A percentile compares a stretch with the other conserved stretches of the same genome.
Conservation (phyloP, 2,888 invertebrate species). For the Mylabris sibirica region DNA sequence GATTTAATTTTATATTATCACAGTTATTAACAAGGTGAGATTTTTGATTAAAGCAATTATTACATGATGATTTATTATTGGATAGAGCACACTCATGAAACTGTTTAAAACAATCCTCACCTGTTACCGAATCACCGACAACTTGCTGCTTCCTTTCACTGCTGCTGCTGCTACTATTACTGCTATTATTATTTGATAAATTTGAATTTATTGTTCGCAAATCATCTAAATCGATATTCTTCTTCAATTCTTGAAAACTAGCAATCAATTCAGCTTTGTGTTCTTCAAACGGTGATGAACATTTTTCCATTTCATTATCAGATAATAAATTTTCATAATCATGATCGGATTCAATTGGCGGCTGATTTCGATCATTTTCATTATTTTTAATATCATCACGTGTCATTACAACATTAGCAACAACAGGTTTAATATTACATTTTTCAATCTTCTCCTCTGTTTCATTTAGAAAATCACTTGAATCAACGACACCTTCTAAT, state of each 20-base stretch:
- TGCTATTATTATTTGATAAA: slow-evolving; percentile 8
- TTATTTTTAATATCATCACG: slow-evolving; percentile 35
- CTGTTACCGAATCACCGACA: slow-evolving; percentile 44
- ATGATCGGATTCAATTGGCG: slow-evolving; percentile 51
- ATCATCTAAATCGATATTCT: slow-evolving; percentile 40
- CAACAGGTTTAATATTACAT: slow-evolving; percentile 44
- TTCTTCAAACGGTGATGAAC: slow-evolving; percentile 52
- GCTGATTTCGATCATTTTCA: neutral
- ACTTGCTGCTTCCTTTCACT: slow-evolving; percentile 21
- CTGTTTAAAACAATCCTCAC: slow-evolving; percentile 53
- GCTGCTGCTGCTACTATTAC: slow-evolving; percentile 26
- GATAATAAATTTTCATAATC: slow-evolving; percentile 58
- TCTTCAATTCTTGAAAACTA: slow-evolving; percentile 55
- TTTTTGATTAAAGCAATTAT: slow-evolving; percentile 32
- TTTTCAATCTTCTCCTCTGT: slow-evolving; percentile 50
- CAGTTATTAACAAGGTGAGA: slow-evolving; percentile 45
- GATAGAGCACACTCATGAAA: slow-evolving; percentile 39
- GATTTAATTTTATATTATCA: slow-evolving; percentile 38
- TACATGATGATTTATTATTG: slow-evolving; percentile 23
- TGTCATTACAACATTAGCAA: slow-evolving; percentile 55
- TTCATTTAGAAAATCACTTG: slow-evolving; percentile 47
- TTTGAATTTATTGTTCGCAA: slow-evolving; percentile 17
- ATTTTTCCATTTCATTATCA: slow-evolving; percentile 44
- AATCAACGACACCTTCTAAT: slow-evolving; percentile 59
- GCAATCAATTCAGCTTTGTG: slow-evolving; percentile 55